Evolutionary conservation across 2,888 invertebrate species (phyloP), one percentile per base, ranked within the genome.

Genomic region (Dorcus parallelipipedus): DNA sequence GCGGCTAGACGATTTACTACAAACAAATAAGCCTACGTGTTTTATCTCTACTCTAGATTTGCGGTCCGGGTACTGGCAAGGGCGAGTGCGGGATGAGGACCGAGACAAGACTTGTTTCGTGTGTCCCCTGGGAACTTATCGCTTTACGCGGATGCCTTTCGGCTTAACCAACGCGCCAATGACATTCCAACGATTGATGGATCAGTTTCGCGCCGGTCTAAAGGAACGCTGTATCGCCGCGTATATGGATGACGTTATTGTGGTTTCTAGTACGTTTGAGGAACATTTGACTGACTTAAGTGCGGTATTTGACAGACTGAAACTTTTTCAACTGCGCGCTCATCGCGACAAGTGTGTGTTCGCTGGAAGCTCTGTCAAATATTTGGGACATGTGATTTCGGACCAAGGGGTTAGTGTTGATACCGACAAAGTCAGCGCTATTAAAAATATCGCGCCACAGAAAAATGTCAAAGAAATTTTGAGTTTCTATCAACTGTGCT

Each of bases 1-100:
- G 1, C 60, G 74, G 8, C 75, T 78, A 26, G 78, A 78, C 51
- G 77, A 78, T 17, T 57, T 76, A 20, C 51, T 78, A 5, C 73
- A 76, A 45, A 65, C 61, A 0, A 70, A 74, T 0, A 72, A 69
- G 55, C 60, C 58, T 6, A 71, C 57, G 10, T 38, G 38, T 9
- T 64, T 49, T 40, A 65, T 67, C 56, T 66, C 71, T 7, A 73
- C 73, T 0, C 52, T 78, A 3, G 75, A 77, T 52, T 61, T 78
- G 1, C 64, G 66, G 20, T 56, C 69, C n/a, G 76, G 76, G 0
- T 78, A 76, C 57, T 75, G 73, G 69, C 77, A 78, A 53, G 66
- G 75, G 6, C 14, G 41, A 14, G 56, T 65, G 4, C 10, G 42
- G 72, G 76, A 58, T 65, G 74, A 0, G 77, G 82, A 81, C 68